phyloP scores from a whole-genome alignment of 2,888 invertebrate genomes.

The Subacronicta megacephala region DNA sequence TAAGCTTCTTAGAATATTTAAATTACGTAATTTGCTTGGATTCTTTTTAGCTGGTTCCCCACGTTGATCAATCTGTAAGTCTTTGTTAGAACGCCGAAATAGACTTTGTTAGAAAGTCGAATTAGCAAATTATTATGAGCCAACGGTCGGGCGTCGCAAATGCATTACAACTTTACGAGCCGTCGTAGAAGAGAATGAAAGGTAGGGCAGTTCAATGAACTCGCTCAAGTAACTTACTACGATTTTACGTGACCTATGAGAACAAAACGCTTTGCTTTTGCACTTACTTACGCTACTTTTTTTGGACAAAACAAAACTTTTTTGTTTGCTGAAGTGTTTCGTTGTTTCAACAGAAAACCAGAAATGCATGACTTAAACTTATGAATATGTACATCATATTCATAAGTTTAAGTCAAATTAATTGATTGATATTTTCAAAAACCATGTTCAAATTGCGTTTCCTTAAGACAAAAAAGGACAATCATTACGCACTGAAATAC shows the following conservation, averaged over 20 bases:
- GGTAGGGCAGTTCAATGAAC: slow-evolving; percentile 43
- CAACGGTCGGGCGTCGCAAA: slow-evolving; percentile 36
- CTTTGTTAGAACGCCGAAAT: slow-evolving; percentile 17
- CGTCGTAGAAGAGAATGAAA: slow-evolving; percentile 43
- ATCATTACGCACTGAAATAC: too few relatives aligned
- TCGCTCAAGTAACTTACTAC: slow-evolving; percentile 47
- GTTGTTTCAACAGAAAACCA: too few relatives aligned
- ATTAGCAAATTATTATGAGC: slow-evolving; percentile 44
- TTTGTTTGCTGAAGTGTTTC: too few relatives aligned
- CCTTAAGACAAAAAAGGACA: too few relatives aligned
- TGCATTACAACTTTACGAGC: slow-evolving; percentile 25
- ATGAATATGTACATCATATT: too few relatives aligned
- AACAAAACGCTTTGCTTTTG: slow-evolving; percentile 48
- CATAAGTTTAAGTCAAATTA: too few relatives aligned
- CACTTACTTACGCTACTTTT: slow-evolving; percentile 25
- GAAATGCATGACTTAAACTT: too few relatives aligned
- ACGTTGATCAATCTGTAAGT: slow-evolving; percentile 23
- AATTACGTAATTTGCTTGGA: slow-evolving; percentile 44
- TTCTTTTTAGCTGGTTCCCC: slow-evolving; percentile 36
- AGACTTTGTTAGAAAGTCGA: slow-evolving; percentile 18
- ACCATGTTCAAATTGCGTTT: background rate
- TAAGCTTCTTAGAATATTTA: slow-evolving; percentile 49
- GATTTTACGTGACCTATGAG: slow-evolving; percentile 52
- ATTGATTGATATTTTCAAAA: too few relatives aligned
- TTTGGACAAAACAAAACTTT: too few relatives aligned